phyloP scores from a whole-genome alignment of 2,888 invertebrate species.

The Cheilosia scutellata region DNA sequence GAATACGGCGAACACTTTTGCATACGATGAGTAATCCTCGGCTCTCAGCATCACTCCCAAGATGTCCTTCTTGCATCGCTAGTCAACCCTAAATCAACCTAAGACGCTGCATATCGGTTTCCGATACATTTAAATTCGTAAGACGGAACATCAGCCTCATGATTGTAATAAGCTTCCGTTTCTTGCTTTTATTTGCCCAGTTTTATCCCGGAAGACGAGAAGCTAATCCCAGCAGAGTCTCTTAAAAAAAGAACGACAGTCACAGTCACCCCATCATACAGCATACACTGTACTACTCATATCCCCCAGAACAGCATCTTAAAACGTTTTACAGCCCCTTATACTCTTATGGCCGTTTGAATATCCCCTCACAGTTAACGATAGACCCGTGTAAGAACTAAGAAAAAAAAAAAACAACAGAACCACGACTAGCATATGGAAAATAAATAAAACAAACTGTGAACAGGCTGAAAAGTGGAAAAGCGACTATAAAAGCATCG shows the following conservation, averaged over 20 bases:
- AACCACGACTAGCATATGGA: slow-evolving; percentile 38
- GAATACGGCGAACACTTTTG: too few relatives aligned
- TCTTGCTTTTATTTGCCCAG: too few relatives aligned
- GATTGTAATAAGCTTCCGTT: too few relatives aligned
- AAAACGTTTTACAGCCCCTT: slow-evolving; percentile 34
- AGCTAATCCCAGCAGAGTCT: too few relatives aligned
- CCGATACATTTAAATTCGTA: too few relatives aligned
- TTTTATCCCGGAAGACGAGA: too few relatives aligned
- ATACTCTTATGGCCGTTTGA: slow-evolving; percentile 37
- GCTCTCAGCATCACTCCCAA: too few relatives aligned
- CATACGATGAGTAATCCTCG: too few relatives aligned
- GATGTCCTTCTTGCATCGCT: too few relatives aligned
- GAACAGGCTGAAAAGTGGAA: slow-evolving; percentile 41
- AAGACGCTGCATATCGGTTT: too few relatives aligned
- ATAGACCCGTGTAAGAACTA: slow-evolving; percentile 16
- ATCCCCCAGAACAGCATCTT: slow-evolving; percentile 3
- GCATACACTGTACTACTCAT: slow-evolving; percentile 5
- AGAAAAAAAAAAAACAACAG: slow-evolving; percentile 3
- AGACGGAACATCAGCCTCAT: too few relatives aligned
- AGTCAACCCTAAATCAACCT: too few relatives aligned
- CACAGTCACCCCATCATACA: not conserved
- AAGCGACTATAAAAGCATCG: slow-evolving; percentile 52
- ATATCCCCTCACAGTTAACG: slow-evolving; percentile 27
- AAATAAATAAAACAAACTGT: slow-evolving; percentile 52
- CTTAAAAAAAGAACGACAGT: not conserved